phyloP scores from a whole-genome alignment of 2,797 vertebrate genomes.

The Characodon lateralis region DNA sequence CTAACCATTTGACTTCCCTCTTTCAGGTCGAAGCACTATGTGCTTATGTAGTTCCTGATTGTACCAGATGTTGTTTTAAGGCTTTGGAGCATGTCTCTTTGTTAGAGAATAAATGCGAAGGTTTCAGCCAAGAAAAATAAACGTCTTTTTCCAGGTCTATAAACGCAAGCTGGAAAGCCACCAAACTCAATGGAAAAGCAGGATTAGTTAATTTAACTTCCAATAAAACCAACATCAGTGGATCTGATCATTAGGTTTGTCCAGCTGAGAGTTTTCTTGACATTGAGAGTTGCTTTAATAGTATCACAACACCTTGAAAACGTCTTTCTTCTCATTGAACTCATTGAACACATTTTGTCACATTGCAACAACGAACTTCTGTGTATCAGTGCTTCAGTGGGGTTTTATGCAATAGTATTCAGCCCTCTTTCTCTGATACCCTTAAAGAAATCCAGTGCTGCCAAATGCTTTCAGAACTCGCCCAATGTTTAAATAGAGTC shows the following conservation, averaged over 20 bases:
- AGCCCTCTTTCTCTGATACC: no score
- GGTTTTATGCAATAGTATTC: no score
- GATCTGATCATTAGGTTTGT: neutral
- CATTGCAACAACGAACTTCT: no score
- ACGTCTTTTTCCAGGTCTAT: neutral
- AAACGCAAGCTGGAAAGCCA: neutral
- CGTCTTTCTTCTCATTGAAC: no score
- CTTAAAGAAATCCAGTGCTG: no score
- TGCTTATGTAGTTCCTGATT: neutral
- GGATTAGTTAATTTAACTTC: neutral
- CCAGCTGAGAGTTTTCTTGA: neutral
- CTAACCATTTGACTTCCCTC: neutral
- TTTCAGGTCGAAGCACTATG: neutral
- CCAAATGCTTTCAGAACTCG: no score
- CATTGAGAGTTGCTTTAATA: neutral
- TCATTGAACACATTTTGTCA: no score
- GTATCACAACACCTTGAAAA: no score
- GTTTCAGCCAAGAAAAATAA: neutral
- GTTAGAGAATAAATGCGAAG: neutral
- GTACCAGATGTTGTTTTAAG: neutral
- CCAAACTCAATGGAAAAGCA: neutral
- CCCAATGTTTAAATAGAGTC: no score
- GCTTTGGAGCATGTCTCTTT: neutral
- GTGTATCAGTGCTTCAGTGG: no score
- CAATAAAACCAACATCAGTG: neutral